Percentiles rank a stretch among this genome's conserved stretches.
phyloP scores from a whole-genome alignment of 37 sponge, comb jelly and placozoan species.

The Amphimedon queenslandica region DNA sequence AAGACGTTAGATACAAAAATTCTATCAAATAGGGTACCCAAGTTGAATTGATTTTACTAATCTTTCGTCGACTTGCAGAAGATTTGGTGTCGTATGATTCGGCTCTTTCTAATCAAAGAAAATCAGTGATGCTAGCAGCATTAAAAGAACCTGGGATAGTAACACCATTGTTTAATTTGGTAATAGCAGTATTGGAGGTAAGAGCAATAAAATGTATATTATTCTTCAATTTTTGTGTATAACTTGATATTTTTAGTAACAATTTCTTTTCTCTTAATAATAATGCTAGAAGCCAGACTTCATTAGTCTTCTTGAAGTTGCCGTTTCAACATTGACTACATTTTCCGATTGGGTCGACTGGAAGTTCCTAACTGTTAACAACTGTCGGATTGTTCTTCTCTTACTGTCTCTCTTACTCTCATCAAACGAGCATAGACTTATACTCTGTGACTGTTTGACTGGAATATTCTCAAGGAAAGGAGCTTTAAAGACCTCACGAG shows the following conservation, averaged over 20 bases:
- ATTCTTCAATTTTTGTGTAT: too few relatives aligned
- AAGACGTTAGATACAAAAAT: too few relatives aligned
- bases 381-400: background rate
- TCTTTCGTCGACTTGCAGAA: slow-evolving; percentile 47
- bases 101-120: slow-evolving; percentile 6
- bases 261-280: too few relatives aligned
- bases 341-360: background rate
- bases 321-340: background rate
- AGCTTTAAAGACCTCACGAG: background rate
- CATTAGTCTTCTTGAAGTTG: too few relatives aligned
- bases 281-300: too few relatives aligned
- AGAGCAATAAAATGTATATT: too few relatives aligned
- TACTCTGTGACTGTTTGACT: background rate
- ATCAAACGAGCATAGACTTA: background rate
- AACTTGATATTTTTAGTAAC: too few relatives aligned
- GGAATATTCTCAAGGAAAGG: background rate
- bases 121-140: slow-evolving; percentile 31
- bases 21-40: slow-evolving; percentile 30
- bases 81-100: slow-evolving; percentile 21
- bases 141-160: background rate
- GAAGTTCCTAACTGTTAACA: background rate
- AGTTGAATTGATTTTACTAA: slow-evolving; percentile 34
- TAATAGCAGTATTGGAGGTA: background rate
- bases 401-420: background rate
- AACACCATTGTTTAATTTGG: background rate